phyloP scores from a whole-genome alignment of 1,140 invertebrate genomes.

The Penaeus japonicus region DNA sequence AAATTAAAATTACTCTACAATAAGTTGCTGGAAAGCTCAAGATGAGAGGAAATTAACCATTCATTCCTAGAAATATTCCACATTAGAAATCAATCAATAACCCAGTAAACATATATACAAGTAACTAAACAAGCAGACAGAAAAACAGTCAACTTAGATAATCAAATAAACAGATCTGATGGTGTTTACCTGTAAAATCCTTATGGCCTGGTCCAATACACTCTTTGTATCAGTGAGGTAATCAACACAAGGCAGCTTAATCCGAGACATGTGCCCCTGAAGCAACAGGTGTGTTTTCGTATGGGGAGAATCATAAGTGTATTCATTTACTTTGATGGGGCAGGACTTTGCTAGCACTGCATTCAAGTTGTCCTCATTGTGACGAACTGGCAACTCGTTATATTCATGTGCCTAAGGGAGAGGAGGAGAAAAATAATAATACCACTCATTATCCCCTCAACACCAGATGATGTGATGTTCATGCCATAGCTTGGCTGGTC shows the following conservation, averaged over 20 bases:
- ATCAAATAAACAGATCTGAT: background rate
- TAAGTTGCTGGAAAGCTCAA: too few relatives aligned
- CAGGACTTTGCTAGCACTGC: slow-evolving; percentile 85
- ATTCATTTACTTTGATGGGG: slow-evolving; percentile 76
- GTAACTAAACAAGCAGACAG: background rate
- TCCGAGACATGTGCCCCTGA: slow-evolving; percentile 89
- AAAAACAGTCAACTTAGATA: background rate
- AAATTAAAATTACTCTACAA: too few relatives aligned
- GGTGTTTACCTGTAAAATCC: slow-evolving; percentile 84
- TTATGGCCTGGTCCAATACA: slow-evolving; percentile 93
- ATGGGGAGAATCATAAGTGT: slow-evolving; percentile 86
- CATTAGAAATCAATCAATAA: too few relatives aligned
- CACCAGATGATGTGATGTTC: too few relatives aligned
- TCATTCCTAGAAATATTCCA: too few relatives aligned
- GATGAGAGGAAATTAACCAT: too few relatives aligned
- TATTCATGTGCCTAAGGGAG: slow-evolving; percentile 79
- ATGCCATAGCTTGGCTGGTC: too few relatives aligned
- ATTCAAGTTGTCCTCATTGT: slow-evolving; percentile 97
- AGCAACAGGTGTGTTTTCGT: slow-evolving; percentile 93
- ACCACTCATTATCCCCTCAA: too few relatives aligned
- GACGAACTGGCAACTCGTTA: slow-evolving; percentile 91
- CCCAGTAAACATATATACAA: background rate
- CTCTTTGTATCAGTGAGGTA: slow-evolving; percentile 97
- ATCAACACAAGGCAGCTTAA: slow-evolving; percentile 86
- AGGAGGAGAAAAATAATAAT: background rate